A percentile compares a stretch with the other conserved stretches of the same genome.
Evolutionary conservation across 2,888 invertebrate genomes (phyloP).

Genomic region (Limulus polyphemus): DNA sequence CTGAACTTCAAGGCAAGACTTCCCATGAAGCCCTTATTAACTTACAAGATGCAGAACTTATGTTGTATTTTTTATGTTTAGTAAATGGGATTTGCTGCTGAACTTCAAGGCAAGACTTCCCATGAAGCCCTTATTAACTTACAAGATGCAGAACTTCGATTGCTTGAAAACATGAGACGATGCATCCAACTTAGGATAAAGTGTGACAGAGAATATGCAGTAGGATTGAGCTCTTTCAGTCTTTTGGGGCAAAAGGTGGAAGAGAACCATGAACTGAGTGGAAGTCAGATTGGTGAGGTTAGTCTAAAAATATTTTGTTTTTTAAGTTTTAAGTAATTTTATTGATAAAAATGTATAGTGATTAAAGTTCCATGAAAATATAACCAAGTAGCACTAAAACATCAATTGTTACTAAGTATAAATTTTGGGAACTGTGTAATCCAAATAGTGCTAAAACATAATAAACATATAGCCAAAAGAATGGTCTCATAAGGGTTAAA

Average conservation of each 20-base stretch:
- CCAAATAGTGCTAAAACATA: too few relatives aligned
- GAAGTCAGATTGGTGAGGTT: constrained; percentile 26
- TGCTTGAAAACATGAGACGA: constrained; percentile 81
- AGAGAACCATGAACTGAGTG: constrained; percentile 23
- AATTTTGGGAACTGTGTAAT: too few relatives aligned
- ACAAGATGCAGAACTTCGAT: constrained; percentile 81
- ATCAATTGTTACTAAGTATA: too few relatives aligned
- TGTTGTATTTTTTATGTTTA: background rate
- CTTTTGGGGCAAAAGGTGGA: constrained; percentile 33
- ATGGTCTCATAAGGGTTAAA: too few relatives aligned
- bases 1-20: constrained; percentile 68
- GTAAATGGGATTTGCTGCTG: constrained; percentile 58
- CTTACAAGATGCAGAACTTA: constrained; percentile 83
- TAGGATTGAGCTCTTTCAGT: constrained; percentile 48
- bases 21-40: constrained; percentile 82
- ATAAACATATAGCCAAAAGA: too few relatives aligned
- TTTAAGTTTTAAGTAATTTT: too few relatives aligned
- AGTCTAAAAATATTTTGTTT: background rate
- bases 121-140: constrained; percentile 80
- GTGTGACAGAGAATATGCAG: constrained; percentile 81
- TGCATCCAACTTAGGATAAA: constrained; percentile 76
- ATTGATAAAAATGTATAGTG: too few relatives aligned
- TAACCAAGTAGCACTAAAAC: too few relatives aligned
- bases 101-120: constrained; percentile 71
- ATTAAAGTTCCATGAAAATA: too few relatives aligned